A percentile compares a stretch with the other conserved stretches of the same genome.
phyloP scores from a whole-genome alignment of 1,140 invertebrate genomes.

The Brachionus paranguensis region DNA sequence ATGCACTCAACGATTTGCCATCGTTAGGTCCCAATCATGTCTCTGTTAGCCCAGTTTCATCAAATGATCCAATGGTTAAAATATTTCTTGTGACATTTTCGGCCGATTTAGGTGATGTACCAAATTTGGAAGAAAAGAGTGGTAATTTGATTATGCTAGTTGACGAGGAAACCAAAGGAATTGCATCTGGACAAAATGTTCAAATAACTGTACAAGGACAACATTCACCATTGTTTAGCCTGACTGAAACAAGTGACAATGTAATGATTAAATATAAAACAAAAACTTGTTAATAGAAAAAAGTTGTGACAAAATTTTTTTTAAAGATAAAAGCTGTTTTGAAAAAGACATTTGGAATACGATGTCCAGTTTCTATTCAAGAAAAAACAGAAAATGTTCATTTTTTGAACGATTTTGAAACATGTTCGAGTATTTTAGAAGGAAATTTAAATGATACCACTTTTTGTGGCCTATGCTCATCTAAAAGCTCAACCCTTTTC shows the following conservation, averaged over 20 bases:
- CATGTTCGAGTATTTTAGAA: neutral
- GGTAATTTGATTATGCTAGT: neutral
- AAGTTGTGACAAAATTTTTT: neutral
- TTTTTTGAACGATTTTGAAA: constrained; percentile 12
- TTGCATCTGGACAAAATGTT: neutral
- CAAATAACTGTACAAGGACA: neutral
- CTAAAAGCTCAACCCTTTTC: neutral
- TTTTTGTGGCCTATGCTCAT: constrained; percentile 37
- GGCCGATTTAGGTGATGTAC: neutral
- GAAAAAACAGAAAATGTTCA: neutral
- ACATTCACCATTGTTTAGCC: neutral
- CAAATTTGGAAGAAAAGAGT: neutral
- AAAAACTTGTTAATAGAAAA: neutral
- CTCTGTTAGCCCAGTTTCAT: neutral
- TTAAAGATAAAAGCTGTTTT: neutral
- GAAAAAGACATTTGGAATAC: constrained; percentile 2
- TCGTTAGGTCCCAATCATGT: neutral
- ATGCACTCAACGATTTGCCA: constrained; percentile 30
- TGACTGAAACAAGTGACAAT: neutral
- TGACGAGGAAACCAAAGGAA: neutral
- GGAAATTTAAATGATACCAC: neutral
- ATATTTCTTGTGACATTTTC: constrained; percentile 11
- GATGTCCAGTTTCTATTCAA: constrained; percentile 16
- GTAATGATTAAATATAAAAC: neutral
- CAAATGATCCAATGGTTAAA: neutral